Conservation (phyloP, 2,113 vertebrate genomes). For the Pteronura brasiliensis region DNA sequence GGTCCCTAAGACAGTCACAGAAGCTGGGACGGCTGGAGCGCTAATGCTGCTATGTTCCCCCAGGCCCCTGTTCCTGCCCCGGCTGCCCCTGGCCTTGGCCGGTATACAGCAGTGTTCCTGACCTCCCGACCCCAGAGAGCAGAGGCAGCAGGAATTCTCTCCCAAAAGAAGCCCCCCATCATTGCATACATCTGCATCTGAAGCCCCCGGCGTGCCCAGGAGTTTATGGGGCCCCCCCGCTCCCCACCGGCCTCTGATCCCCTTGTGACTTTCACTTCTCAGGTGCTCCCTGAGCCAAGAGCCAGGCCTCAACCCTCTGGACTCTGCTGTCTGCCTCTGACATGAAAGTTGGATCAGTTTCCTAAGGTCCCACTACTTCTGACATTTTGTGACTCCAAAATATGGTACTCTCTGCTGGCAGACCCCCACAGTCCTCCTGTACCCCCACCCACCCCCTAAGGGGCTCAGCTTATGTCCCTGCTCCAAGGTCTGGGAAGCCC, state of each 20-base stretch:
- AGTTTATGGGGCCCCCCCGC: background rate
- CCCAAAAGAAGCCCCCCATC: background rate
- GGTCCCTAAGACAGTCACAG: background rate
- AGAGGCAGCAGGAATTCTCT: background rate
- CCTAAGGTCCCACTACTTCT: background rate
- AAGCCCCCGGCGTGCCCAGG: background rate
- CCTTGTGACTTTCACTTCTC: background rate
- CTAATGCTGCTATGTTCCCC: background rate
- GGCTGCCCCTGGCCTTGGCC: background rate
- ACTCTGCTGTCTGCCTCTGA: background rate
- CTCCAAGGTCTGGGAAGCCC: background rate
- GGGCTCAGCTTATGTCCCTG: background rate
- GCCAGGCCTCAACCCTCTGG: background rate
- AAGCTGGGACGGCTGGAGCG: accelerated
- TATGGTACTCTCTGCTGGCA: accelerated
- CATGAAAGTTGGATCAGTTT: background rate
- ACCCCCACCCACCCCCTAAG: accelerated
- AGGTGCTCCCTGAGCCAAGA: background rate
- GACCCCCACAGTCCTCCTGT: too few relatives aligned
- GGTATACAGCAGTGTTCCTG: background rate
- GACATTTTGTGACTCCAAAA: background rate
- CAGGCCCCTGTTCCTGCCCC: background rate
- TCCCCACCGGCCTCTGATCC: background rate
- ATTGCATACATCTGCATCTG: background rate
- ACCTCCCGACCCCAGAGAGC: background rate